A percentile compares a stretch with the other conserved stretches of the same genome.
Evolutionary conservation across 2,888 invertebrate species (phyloP).

Genomic region (Papilio demoleus): DNA sequence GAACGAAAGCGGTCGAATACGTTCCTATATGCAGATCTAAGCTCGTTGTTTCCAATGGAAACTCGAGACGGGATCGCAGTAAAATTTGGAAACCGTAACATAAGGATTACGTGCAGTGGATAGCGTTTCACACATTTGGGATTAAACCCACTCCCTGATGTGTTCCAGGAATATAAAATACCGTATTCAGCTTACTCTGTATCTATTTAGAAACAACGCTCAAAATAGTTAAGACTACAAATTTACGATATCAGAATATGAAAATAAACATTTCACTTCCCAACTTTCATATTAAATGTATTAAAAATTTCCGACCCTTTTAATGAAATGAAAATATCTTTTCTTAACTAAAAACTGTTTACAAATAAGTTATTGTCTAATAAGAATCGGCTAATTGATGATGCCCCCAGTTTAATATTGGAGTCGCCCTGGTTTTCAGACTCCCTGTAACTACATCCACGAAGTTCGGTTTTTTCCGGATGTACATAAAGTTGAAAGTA

Average conservation of each 20-base stretch:
- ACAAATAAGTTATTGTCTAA: no score
- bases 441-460: no score
- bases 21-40: conserved; percentile 28
- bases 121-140: conserved; percentile 28
- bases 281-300: neutral
- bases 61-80: conserved; percentile 35
- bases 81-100: conserved; percentile 30
- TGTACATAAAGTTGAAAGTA: no score
- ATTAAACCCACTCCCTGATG: conserved; percentile 23
- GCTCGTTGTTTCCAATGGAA: conserved; percentile 10
- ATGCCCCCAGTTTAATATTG: no score
- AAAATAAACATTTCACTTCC: neutral
- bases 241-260: neutral
- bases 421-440: no score
- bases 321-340: no score
- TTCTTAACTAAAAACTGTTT: no score
- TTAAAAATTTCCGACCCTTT: neutral
- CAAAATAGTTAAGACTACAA: neutral
- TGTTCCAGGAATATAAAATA: conserved; percentile 23
- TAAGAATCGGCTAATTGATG: no score
- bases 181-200: conserved; percentile 16
- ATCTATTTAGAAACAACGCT: conserved; percentile 33
- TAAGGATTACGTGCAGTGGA: conserved; percentile 29
- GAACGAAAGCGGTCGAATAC: conserved; percentile 10
- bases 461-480: no score